phyloP scores from a whole-genome alignment of 2,888 invertebrate species.

The Eupithecia vulgata region DNA sequence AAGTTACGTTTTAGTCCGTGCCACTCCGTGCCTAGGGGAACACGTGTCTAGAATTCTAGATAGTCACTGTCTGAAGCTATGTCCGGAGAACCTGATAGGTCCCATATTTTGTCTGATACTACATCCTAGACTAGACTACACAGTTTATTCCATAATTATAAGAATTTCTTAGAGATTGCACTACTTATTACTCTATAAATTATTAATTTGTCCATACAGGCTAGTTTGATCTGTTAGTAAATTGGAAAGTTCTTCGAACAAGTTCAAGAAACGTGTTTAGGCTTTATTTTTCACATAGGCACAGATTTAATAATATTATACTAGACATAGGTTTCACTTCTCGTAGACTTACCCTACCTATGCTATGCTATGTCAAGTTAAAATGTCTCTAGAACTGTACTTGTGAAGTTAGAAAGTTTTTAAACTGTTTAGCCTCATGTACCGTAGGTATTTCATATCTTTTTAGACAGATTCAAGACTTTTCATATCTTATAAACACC shows the following conservation, averaged over 20 bases:
- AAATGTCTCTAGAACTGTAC: not conserved
- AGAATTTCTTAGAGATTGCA: not conserved
- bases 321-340: conserved; percentile 8
- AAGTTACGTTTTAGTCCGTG: conserved; percentile 49
- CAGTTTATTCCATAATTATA: too few species aligned
- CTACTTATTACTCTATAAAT: not conserved
- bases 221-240: not conserved
- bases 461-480: not conserved
- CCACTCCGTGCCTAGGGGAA: conserved; percentile 43
- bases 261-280: conserved; percentile 17
- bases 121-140: not conserved
- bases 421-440: not conserved
- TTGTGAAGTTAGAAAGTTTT: not conserved
- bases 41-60: conserved; percentile 49
- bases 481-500: not conserved
- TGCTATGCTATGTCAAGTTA: not conserved
- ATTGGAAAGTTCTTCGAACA: conserved; percentile 12
- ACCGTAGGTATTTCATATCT: not conserved
- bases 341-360: not conserved
- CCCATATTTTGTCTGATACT: conserved; percentile 20
- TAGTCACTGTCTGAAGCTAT: conserved; percentile 36
- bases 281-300: conserved; percentile 16
- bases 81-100: conserved; percentile 31
- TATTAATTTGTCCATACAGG: not conserved
- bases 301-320: too few species aligned